A percentile compares a stretch with the other conserved stretches of the same genome.
Evolutionary conservation across 2,888 invertebrate species (phyloP).

Genomic region (Ethmia dodecea): DNA sequence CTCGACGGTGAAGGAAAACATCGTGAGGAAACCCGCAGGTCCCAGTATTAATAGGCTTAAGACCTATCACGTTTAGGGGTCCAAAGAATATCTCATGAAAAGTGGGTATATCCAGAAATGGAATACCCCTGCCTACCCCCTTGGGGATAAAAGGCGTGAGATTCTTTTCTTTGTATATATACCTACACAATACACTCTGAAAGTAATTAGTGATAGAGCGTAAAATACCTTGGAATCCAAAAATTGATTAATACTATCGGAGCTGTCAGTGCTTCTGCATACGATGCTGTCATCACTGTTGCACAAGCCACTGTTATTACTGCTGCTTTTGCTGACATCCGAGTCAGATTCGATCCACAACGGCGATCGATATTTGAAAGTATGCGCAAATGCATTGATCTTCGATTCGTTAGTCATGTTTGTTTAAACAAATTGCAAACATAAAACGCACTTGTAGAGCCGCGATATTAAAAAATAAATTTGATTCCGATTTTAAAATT

Average conservation of each 20-base stretch:
- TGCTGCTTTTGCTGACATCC: conserved; percentile 44
- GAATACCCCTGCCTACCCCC: no score
- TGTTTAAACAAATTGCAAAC: not conserved
- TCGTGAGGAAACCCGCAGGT: no score
- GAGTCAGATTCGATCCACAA: conserved; percentile 72
- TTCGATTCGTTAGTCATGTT: conserved; percentile 30
- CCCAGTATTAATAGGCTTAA: no score
- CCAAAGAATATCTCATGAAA: no score
- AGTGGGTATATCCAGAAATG: no score
- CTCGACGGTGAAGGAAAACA: no score
- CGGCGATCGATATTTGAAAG: conserved; percentile 69
- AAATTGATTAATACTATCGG: conserved; percentile 67
- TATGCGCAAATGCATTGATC: conserved; percentile 58
- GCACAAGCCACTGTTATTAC: conserved; percentile 28
- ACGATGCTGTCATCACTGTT: conserved; percentile 56
- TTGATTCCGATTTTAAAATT: not conserved
- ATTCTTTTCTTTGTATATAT: no score
- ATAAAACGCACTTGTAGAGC: conserved; percentile 1
- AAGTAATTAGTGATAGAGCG: no score
- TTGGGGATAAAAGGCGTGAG: no score
- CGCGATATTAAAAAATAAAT: not conserved
- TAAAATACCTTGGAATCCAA: conserved; percentile 58
- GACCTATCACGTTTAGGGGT: no score
- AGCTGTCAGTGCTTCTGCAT: conserved; percentile 44
- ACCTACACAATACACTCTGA: no score